A percentile compares a stretch with the other conserved stretches of the same genome.
Conservation (phyloP, 2,888 invertebrate species). For the Julus scandinavius region DNA sequence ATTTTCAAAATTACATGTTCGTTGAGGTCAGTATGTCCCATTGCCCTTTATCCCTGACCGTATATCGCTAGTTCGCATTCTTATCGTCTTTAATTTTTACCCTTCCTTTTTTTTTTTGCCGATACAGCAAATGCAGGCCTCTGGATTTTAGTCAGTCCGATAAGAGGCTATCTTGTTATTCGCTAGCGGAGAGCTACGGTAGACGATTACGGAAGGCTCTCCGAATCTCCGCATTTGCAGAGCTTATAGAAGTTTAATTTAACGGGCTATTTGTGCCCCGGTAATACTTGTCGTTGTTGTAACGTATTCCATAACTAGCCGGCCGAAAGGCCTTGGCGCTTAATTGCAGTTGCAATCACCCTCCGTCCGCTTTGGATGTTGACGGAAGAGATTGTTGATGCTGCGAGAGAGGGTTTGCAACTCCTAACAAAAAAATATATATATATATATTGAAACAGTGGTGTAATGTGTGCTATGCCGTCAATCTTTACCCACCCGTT, state of each 20-base stretch:
- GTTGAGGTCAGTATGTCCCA: background rate
- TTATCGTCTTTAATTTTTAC: background rate
- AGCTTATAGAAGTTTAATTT: background rate
- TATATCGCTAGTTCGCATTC: background rate
- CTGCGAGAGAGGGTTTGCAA: background rate
- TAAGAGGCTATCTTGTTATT: background rate
- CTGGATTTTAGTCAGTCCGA: background rate
- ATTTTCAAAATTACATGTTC: background rate
- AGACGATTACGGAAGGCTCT: no score
- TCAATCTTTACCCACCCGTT: background rate
- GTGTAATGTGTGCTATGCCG: background rate
- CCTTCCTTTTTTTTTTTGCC: background rate
- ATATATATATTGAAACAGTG: background rate
- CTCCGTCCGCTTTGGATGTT: background rate
- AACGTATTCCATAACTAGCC: background rate
- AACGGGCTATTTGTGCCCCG: background rate
- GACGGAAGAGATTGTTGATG: background rate
- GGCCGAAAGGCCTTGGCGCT: background rate
- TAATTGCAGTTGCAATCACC: background rate
- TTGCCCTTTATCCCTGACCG: background rate
- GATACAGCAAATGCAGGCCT: background rate
- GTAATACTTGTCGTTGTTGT: background rate
- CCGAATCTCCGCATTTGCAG: background rate
- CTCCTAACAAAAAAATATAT: slow-evolving; percentile 23
- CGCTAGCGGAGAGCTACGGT: background rate